Evolutionary conservation across 2,113 vertebrate species (phyloP).

Genomic region (Tautogolabrus adspersus): DNA sequence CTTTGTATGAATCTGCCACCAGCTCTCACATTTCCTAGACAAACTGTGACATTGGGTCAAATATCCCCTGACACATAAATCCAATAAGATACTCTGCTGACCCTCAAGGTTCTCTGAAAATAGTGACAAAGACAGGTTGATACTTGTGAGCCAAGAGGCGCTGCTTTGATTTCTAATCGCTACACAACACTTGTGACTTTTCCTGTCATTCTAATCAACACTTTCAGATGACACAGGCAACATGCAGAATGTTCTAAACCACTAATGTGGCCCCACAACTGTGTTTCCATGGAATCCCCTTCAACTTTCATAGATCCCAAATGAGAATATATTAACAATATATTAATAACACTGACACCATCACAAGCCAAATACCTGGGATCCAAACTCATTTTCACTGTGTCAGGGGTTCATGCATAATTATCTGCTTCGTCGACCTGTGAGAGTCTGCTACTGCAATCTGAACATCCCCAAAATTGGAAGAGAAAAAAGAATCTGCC

Average conservation of each 20-base stretch:
- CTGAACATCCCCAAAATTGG: slow-evolving; percentile 61
- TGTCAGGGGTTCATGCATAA: slow-evolving; percentile 74
- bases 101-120: slow-evolving; percentile 54
- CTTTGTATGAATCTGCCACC: slow-evolving; percentile 43
- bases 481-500: slow-evolving; percentile 21
- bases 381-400: slow-evolving; percentile 76
- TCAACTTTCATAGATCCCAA: slow-evolving; percentile 50
- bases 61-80: slow-evolving; percentile 31
- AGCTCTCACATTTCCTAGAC: slow-evolving; percentile 39
- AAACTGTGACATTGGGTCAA: slow-evolving; percentile 56
- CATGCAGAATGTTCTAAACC: slow-evolving; percentile 42
- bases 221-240: slow-evolving; percentile 38
- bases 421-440: slow-evolving; percentile 71
- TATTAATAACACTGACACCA: slow-evolving; percentile 72
- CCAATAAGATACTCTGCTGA: slow-evolving; percentile 47
- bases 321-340: slow-evolving; percentile 71
- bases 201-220: slow-evolving; percentile 59
- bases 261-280: slow-evolving; percentile 30
- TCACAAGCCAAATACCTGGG: slow-evolving; percentile 58
- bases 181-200: slow-evolving; percentile 39
- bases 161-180: slow-evolving; percentile 28
- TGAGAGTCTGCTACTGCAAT: slow-evolving; percentile 58
- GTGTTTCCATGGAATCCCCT: slow-evolving; percentile 53
- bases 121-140: slow-evolving; percentile 52
- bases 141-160: slow-evolving; percentile 25